Conservation (phyloP, 2,113 vertebrate species). For the Hippocampus guttulatus region DNA sequence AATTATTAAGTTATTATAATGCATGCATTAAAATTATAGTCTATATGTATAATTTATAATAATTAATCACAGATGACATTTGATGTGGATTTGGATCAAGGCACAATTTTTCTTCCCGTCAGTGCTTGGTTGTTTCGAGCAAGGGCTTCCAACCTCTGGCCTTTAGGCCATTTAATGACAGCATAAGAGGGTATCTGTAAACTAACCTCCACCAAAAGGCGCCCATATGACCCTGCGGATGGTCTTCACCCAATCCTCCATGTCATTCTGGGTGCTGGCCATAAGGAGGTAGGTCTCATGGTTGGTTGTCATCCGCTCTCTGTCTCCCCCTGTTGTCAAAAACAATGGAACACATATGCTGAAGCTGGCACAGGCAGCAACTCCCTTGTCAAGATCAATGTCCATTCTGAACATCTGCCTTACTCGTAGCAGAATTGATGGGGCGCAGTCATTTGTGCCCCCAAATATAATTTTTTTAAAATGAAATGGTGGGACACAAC, state of each 20-base stretch:
- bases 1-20: no score
- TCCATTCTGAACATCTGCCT: no score
- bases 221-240: conserved; percentile 98
- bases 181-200: not conserved
- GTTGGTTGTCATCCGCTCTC: conserved; percentile 96
- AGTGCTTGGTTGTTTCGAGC: not conserved
- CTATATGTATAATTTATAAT: no score
- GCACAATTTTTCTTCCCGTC: no score
- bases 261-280: conserved; percentile 97
- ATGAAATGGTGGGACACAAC: conserved; percentile 61
- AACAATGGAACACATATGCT: conserved; percentile 25
- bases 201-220: conserved; percentile 96
- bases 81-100: no score
- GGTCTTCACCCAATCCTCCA: conserved; percentile 99
- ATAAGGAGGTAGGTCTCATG: conserved; percentile 99
- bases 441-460: no score
- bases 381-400: no score
- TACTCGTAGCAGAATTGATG: not conserved
- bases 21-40: no score
- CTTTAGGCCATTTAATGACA: not conserved
- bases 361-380: not conserved
- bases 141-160: not conserved
- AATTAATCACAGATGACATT: no score
- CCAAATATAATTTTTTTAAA: no score
- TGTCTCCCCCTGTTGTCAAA: conserved; percentile 80